Conservation (phyloP, 2,797 vertebrate species). For the Otolemur crassicaudatus region DNA sequence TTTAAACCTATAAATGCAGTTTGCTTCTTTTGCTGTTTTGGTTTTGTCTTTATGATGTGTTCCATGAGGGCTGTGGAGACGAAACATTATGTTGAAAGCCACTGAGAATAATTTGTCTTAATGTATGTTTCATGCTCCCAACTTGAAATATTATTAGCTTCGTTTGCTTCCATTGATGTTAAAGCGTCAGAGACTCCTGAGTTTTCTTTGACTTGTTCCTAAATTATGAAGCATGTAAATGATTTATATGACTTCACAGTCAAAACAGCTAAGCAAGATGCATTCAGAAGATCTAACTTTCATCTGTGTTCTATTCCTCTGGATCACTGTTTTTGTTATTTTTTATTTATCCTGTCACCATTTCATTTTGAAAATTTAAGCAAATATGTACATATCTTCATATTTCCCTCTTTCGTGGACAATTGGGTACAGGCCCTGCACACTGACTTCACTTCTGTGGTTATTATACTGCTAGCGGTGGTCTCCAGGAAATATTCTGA, state of each 20-base stretch:
- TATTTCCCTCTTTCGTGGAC: not conserved
- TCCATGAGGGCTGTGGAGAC: not conserved
- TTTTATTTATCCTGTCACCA: not conserved
- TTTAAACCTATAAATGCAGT: not conserved
- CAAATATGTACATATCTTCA: not conserved
- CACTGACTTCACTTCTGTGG: not conserved
- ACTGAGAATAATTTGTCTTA: not conserved
- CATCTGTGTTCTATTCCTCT: not conserved
- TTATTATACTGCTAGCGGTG: not conserved
- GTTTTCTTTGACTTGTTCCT: slow-evolving; percentile 12
- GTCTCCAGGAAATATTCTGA: not conserved
- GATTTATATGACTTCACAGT: slow-evolving; percentile 3
- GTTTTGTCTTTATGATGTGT: not conserved
- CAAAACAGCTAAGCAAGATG: not conserved
- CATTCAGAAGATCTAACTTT: not conserved
- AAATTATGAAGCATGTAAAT: not conserved
- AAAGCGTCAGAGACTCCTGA: slow-evolving; percentile 5
- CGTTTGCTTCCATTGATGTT: not conserved
- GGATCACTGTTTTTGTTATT: not conserved
- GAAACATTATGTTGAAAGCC: slow-evolving; percentile 31
- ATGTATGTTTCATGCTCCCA: not conserved
- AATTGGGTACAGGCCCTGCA: not conserved
- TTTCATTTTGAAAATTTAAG: slow-evolving; percentile 44
- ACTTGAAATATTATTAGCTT: not conserved
- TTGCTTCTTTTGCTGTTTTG: not conserved